Conservation (phyloP, 2,113 vertebrate genomes). For the Tragelaphus strepsiceros region DNA sequence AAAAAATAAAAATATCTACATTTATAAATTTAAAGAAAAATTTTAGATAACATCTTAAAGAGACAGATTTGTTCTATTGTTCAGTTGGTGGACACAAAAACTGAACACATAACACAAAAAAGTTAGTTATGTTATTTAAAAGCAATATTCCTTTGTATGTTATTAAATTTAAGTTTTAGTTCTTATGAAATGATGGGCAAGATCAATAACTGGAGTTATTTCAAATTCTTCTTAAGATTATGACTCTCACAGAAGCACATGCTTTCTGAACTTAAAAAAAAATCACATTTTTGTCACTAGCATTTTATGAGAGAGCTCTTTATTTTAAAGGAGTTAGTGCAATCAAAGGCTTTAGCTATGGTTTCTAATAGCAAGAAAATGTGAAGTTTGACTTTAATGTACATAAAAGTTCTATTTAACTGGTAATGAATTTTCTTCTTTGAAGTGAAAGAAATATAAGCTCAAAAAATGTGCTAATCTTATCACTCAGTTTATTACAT, state of each 20-base stretch:
- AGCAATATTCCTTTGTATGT: background rate
- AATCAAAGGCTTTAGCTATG: background rate
- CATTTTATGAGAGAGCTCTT: background rate
- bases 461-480: background rate
- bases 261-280: background rate
- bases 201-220: background rate
- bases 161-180: background rate
- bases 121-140: background rate
- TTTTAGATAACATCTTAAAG: background rate
- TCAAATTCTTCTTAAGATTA: slow-evolving; percentile 5
- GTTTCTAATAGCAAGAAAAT: background rate
- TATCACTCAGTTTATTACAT: background rate
- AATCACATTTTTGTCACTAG: background rate
- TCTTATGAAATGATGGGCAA: background rate
- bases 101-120: no score
- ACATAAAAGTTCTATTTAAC: background rate
- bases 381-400: background rate
- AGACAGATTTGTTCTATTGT: background rate
- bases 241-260: background rate
- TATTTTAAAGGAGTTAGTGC: background rate
- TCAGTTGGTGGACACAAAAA: background rate
- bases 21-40: background rate
- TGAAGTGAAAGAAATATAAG: background rate
- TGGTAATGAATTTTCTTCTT: background rate
- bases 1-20: background rate